Base-by-base conservation (phyloP, 2,113 vertebrate species). In the Antechinus flavipes region DNA sequence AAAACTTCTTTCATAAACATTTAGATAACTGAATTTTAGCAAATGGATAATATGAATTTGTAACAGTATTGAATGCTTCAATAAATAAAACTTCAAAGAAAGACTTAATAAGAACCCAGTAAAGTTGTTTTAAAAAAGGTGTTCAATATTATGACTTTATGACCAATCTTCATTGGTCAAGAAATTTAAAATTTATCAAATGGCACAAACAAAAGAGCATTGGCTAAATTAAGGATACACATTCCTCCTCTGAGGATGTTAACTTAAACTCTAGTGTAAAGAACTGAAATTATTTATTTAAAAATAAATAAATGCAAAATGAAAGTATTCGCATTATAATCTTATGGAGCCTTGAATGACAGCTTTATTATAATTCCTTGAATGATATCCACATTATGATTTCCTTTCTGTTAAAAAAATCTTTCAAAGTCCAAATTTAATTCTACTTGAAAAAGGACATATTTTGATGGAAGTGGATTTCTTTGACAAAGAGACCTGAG, bases 241-340 rank as follows among this genome's bases (percentile, higher is more conserved):
- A 35, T 2, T 50, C 23, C 89, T 47, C 46, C 25, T 91, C 16
- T 68, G 14, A 58, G 16, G 46, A 50, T 12, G 93, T 4, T 42
- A 24, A 22, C 35, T 96, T 47, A 93, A 46, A 49, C 0, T 26
- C 26, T 56, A 91, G 11, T 3, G 0, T 0, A 89, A 95, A 23
- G 49, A 91, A 92, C 1, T 8, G 16, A 95, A 97, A 25, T 92
- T 95, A n/a, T n/a, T n/a, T n/a, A n/a, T n/a, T n/a, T n/a, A n/a
- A n/a, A 19, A 95, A n/a, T n/a, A n/a, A n/a, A 92, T 90, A 94
- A 89, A 35, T 46, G 58, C 76, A 92, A 93, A 97, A 97, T 35
- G 95, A 96, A 93, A 90, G 22, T 56, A 3, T 96, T 95, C n/a
- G 53, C 0, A 97, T 56, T 27, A 26, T 91, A 92, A 93, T 30